Evolutionary conservation across 2,888 invertebrate species (phyloP), one percentile per base, ranked within the genome.

Genomic region (Prionchulus punctatus): DNA sequence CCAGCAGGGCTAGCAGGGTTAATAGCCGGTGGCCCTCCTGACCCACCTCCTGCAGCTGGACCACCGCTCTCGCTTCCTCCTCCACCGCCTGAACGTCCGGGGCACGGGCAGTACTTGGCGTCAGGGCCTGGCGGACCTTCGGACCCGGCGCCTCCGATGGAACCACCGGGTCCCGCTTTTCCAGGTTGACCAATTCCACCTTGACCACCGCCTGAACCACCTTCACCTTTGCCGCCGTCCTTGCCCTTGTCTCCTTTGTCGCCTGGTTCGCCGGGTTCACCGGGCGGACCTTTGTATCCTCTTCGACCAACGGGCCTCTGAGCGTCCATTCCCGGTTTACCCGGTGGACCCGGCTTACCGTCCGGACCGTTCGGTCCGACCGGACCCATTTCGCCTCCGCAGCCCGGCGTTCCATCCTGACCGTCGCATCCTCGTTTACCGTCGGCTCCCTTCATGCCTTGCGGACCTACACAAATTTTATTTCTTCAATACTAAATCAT

Each of bases 381-480:
- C 12, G 50, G 30, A 12, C 50, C 50, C 30, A 49, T 49, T 7
- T 26, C 28, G 28, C 50, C 50, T 7, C 28, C 28, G 4, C 15
- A 4, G 15, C 50, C 50, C 7, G 50, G 50, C 50, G 26, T 26
- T 12, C 50, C 50, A 28, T 49, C 50, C 27, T 12, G 26, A 4
- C 50, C 50, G 27, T 4, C 12, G 28, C 7, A 18, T n/a, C 50
- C 50, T 18, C 28, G 12, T 26, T 30, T 12, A 28, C 50, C 50
- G 21, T 49, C 50, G 4, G 28, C 50, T 26, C 50, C 50, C 30
- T 21, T 49, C 50, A 49, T 49, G 15, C 50, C 50, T 28, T 49
- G 50, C 30, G 50, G 50, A 4, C 50, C 50, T 49, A 23, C 15
- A 36, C 7, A 18, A n/a, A n/a, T n/a, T n/a, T n/a, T n/a, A n/a